Base-by-base conservation (phyloP, 2,113 vertebrate species). In the Oreocharis arfaki region DNA sequence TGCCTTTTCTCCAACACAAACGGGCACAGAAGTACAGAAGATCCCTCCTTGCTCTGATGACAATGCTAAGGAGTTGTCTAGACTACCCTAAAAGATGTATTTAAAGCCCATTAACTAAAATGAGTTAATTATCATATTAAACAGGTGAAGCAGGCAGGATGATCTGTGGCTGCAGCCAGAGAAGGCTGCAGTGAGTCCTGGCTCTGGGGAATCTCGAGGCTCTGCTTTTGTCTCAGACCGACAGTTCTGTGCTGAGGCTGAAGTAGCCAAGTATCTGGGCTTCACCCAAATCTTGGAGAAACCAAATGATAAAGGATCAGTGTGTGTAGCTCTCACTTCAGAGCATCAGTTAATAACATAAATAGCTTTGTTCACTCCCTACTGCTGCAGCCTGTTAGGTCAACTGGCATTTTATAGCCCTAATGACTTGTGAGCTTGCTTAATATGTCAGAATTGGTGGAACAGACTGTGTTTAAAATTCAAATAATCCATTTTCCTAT, bases 401-500 rank as follows among this genome's bases (percentile, higher is more conserved):
- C 90, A 93, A 41, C 55, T 80, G 79, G 74, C 24, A 26, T 83
- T 95, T 88, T 50, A 44, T 85, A 35, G 75, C 59, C 57, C 59
- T 52, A 80, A 53, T 52, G 82, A 46, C 39, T 74, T 67, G 59
- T 52, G 50, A 80, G 84, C 49, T 90, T 86, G 59, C 55, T 93
- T 83, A 80, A 16, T 77, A 13, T 55, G 52, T 77, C 71, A 83
- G 69, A 85, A 94, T 73, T 80, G 79, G 59, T 37, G 59, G 84
- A 91, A 80, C 91, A 94, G 90, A 77, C 82, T 77, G 82, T 85
- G 82, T 83, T 96, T 83, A 84, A 94, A 91, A 94, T 92, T 85
- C 87, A 97, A 69, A 80, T 55, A 83, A 87, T 91, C 89, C 57
- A 56, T 91, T 96, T 96, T 80, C 22, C 16, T 81, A 16, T 76